Conservation (phyloP, 2,797 vertebrate genomes). For the Syngnathus acus region DNA sequence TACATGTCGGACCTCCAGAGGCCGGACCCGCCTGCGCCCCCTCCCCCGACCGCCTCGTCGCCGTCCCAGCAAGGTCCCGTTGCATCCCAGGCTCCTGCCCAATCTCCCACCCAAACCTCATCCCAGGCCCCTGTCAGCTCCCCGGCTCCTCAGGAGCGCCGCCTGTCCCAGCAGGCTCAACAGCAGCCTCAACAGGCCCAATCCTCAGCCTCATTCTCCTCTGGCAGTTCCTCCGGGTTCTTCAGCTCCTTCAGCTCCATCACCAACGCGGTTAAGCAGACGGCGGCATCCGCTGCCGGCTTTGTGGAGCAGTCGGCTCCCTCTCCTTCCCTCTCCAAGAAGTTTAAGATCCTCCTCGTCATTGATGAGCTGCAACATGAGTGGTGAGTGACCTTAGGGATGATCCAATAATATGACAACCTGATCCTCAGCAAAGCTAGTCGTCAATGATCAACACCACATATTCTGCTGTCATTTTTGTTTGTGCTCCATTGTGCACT, state of each 20-base stretch:
- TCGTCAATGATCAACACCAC: background rate
- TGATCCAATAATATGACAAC: background rate
- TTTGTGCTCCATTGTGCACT: background rate
- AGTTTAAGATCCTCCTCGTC: conserved; percentile 89
- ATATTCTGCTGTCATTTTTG: background rate
- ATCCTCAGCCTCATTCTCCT: conserved; percentile 44
- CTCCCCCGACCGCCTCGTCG: conserved; percentile 65
- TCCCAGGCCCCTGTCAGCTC: conserved; percentile 58
- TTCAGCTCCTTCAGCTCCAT: conserved; percentile 98
- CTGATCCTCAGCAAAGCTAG: background rate
- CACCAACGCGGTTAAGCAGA: conserved; percentile 94
- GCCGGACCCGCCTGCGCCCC: conserved; percentile 83
- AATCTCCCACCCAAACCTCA: conserved; percentile 76
- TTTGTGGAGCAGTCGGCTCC: conserved; percentile 80
- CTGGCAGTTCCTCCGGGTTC: conserved; percentile 79
- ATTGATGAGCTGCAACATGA: conserved; percentile 90
- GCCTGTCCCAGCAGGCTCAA: conserved; percentile 37
- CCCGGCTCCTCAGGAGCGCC: conserved; percentile 67
- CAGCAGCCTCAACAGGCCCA: conserved; percentile 40
- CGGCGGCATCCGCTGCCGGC: conserved; percentile 82
- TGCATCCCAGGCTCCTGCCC: conserved; percentile 63
- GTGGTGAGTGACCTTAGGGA: conserved; percentile 75
- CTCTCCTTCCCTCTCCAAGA: conserved; percentile 73
- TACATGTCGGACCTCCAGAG: conserved; percentile 98
- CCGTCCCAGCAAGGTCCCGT: conserved; percentile 52